Evolutionary conservation across 2,113 vertebrate species (phyloP).

Genomic region (Mesocricetus auratus): DNA sequence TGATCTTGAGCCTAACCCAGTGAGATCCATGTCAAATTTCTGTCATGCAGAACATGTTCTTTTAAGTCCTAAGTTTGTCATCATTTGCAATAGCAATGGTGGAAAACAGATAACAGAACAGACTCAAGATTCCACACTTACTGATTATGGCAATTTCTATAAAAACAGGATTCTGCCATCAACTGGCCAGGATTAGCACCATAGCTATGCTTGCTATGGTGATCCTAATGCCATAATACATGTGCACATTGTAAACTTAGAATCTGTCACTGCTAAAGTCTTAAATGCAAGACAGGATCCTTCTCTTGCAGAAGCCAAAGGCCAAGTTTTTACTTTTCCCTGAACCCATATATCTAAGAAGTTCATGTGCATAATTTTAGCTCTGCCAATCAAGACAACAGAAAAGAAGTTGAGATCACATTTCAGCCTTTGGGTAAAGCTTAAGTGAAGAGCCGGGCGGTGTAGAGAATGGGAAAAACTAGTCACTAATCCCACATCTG

Average conservation of each 20-base stretch:
- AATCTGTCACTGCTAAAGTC: neutral
- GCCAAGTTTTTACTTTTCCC: conserved; percentile 6
- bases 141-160: neutral
- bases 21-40: neutral
- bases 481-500: no score
- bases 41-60: neutral
- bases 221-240: neutral
- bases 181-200: neutral
- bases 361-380: neutral
- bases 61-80: neutral
- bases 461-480: no score
- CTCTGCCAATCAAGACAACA: neutral
- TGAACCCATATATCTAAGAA: conserved; percentile 12
- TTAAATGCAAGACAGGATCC: neutral
- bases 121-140: neutral
- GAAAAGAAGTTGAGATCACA: neutral
- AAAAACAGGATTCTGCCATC: neutral
- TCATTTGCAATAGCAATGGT: neutral
- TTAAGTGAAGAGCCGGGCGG: neutral
- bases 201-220: neutral
- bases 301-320: neutral
- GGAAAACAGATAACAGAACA: neutral
- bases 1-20: neutral
- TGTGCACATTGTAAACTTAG: neutral
- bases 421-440: neutral